Evolutionary conservation across 1,140 invertebrate genomes (phyloP), one percentile per base, ranked within the genome.

Genomic region (Ips nitidus): DNA sequence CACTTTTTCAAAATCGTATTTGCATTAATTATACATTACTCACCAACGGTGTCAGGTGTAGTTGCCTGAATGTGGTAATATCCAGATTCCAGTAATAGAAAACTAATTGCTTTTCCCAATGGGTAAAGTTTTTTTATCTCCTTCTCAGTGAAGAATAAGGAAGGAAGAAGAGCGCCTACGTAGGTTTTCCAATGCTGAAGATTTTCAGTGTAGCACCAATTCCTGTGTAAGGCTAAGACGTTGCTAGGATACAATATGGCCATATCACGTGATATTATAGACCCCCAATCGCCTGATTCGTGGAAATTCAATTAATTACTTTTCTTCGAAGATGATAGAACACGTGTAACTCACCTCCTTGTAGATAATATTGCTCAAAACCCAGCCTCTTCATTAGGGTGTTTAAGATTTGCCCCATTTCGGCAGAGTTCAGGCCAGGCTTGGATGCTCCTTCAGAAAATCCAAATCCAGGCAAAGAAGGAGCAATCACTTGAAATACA

Each of bases 21-120:
- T 45, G 43, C 43, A 45, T 5, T 45, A 8, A 45, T 5, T 45
- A 45, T 45, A 8, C 4, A 45, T 4, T 45, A 45, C 69, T 71
- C 78, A 91, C 91, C 93, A 65, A 97, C 82, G 8, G 95, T 97
- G 77, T 97, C 94, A 4, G 95, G 95, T 80, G 95, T 97, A 0
- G 93, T 94, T 1, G 92, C 84, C 81, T 97, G 94, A 38, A 97
- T 80, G 76, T 94, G 91, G 37, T 91, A 76, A 75, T 97, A 97
- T 22, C 94, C 95, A 52, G 79, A 79, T 80, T 95, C 93, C 1
- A 56, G 7, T 5, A 63, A 3, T 1, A 65, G 37, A 43, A 37
- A 6, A 56, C 8, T 40, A 5, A 62, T 39, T 4, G 5, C 50
- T 8, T 68, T 22, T 8, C 41, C 1, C 4, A 68, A 22, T 8